phyloP scores from a whole-genome alignment of 1,140 invertebrate genomes.

The Pseudachorutes palmiensis region DNA sequence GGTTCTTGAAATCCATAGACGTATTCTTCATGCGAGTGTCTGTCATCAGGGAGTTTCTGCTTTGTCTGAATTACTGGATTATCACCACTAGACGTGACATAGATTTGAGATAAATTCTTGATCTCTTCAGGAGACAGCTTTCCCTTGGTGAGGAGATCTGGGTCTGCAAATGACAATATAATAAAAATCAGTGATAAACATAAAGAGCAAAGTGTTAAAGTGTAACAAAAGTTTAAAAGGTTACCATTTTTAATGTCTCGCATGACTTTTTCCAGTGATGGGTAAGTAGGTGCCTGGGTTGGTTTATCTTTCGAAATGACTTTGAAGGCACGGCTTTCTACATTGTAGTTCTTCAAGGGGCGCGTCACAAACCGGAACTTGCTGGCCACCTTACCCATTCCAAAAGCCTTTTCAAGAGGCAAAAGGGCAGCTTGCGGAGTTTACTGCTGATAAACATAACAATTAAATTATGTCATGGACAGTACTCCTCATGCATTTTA shows the following conservation, averaged over 20 bases:
- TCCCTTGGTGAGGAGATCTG: constrained; percentile 19
- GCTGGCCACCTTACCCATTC: constrained; percentile 17
- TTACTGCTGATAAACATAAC: too few relatives aligned
- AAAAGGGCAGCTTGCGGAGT: background rate
- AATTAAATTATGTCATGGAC: too few relatives aligned
- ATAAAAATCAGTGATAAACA: background rate
- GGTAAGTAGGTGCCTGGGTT: constrained; percentile 53
- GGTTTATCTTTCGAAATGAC: constrained; percentile 59
- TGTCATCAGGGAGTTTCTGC: constrained; percentile 45
- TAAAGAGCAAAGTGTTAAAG: too few relatives aligned
- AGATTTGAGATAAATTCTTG: constrained; percentile 22
- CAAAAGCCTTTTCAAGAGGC: background rate
- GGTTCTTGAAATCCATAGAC: constrained; percentile 42
- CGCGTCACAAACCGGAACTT: constrained; percentile 40
- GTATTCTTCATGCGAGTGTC: constrained; percentile 41
- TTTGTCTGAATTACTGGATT: constrained; percentile 23
- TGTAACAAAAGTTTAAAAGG: constrained; percentile 23
- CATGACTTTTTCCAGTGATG: constrained; percentile 51
- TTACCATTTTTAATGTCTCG: constrained; percentile 53
- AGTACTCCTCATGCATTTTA: too few relatives aligned
- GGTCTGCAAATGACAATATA: constrained; percentile 19
- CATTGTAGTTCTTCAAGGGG: constrained; percentile 54
- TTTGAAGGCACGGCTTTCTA: constrained; percentile 60
- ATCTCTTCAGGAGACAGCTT: constrained; percentile 15
- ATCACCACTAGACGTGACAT: constrained; percentile 26